Conservation (phyloP, 1,140 invertebrate species). For the Hylaeus volcanicus region DNA sequence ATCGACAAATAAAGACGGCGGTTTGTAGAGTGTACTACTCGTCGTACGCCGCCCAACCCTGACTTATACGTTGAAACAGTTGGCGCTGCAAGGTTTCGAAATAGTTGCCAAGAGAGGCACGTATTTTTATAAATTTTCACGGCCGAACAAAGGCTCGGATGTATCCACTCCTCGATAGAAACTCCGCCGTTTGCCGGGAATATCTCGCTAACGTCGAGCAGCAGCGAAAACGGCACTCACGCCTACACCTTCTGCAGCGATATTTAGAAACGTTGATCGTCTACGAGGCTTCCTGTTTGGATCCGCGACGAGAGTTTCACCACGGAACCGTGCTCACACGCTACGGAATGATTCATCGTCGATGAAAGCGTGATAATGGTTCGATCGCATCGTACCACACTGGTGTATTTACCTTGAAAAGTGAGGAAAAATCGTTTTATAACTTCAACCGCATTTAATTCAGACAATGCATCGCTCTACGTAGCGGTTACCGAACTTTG, state of each 20-base stretch:
- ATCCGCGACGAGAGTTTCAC: conserved; percentile 19
- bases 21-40: no score
- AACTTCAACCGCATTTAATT: no score
- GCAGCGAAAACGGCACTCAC: not conserved
- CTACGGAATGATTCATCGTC: conserved; percentile 19
- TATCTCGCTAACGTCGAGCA: not conserved
- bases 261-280: conserved; percentile 40
- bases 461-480: no score
- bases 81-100: not conserved
- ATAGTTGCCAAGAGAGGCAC: not conserved
- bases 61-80: no score
- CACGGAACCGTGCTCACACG: not conserved
- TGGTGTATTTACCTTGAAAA: no score
- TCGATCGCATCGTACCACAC: not conserved
- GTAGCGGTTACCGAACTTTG: no score
- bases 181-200: not conserved
- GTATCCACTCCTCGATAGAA: no score
- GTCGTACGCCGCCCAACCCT: no score
- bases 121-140: not conserved
- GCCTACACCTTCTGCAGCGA: conserved; percentile 9
- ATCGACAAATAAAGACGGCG: not conserved
- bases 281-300: conserved; percentile 26
- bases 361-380: conserved; percentile 14
- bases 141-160: not conserved
- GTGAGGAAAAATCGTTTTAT: no score